Percentiles rank a stretch among this genome's conserved stretches.
Conservation (phyloP, 2,797 vertebrate genomes). For the Molossus alvarezi region DNA sequence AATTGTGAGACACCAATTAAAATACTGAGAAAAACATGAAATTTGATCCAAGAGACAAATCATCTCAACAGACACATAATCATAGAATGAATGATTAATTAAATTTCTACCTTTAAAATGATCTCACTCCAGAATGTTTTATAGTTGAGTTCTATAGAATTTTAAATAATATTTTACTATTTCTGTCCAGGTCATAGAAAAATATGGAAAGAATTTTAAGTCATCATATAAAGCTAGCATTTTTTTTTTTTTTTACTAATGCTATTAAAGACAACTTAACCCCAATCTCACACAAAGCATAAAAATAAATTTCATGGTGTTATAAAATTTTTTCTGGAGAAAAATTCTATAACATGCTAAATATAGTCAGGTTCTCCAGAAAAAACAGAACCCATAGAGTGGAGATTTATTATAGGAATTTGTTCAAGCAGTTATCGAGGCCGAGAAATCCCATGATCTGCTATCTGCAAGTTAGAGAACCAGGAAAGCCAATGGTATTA, state of each 20-base stretch:
- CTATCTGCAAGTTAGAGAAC: background rate
- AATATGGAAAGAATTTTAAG: conserved; percentile 44
- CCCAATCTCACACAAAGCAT: background rate
- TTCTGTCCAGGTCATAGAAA: background rate
- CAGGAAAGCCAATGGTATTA: background rate
- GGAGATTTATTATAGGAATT: background rate
- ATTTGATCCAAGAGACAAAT: conserved; percentile 18
- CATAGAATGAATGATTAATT: background rate
- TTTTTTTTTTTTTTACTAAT: conserved; percentile 23
- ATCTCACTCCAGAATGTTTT: background rate
- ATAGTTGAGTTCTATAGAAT: background rate
- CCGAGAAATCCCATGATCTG: background rate
- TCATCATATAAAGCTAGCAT: background rate
- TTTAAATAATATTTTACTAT: conserved; percentile 25
- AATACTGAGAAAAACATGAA: conserved; percentile 3
- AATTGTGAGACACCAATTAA: background rate
- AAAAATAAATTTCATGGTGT: background rate
- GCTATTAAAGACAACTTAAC: background rate
- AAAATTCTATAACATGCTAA: background rate
- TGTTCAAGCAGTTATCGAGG: background rate
- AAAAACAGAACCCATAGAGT: background rate
- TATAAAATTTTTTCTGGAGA: background rate
- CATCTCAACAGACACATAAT: background rate
- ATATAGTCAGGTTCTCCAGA: background rate
- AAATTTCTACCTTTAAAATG: conserved; percentile 36